Evolutionary conservation across 1,140 invertebrate genomes (phyloP).

Genomic region (Brachystomella parvula): DNA sequence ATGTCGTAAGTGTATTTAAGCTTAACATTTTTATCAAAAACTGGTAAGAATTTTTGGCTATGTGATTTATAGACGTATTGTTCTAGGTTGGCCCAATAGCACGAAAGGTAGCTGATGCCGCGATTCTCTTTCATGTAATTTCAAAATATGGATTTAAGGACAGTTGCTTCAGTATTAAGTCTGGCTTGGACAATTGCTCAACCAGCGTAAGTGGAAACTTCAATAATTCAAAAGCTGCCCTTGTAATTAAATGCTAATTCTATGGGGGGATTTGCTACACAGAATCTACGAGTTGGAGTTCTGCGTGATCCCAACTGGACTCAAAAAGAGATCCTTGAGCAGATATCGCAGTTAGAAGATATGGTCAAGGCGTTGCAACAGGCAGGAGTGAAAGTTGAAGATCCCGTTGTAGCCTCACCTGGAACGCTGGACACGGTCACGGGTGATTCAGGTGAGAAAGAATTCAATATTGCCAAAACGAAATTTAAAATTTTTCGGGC

Average conservation of each 20-base stretch:
- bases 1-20: slow-evolving; percentile 15
- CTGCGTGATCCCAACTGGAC: slow-evolving; percentile 19
- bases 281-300: slow-evolving; percentile 16
- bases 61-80: not conserved
- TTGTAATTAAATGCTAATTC: not conserved
- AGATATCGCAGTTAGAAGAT: slow-evolving; percentile 12
- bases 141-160: slow-evolving; percentile 4
- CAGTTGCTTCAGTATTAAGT: slow-evolving; percentile 8
- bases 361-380: not conserved
- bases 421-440: not conserved
- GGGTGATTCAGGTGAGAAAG: not conserved
- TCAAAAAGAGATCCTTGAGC: not conserved
- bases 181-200: not conserved
- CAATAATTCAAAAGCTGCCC: not conserved
- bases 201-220: not conserved
- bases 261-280: not conserved
- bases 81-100: slow-evolving; percentile 24
- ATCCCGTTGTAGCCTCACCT: slow-evolving; percentile 12
- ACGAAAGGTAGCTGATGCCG: slow-evolving; percentile 12
- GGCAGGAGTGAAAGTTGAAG: slow-evolving; percentile 1
- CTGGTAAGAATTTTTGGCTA: not conserved
- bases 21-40: not conserved
- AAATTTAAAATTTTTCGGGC: slow-evolving; percentile 1
- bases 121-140: slow-evolving; percentile 16
- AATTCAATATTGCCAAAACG: not conserved